Percentiles rank a stretch among this genome's conserved stretches.
phyloP scores from a whole-genome alignment of 2,113 vertebrate genomes.

The Brachyhypopomus gauderio region DNA sequence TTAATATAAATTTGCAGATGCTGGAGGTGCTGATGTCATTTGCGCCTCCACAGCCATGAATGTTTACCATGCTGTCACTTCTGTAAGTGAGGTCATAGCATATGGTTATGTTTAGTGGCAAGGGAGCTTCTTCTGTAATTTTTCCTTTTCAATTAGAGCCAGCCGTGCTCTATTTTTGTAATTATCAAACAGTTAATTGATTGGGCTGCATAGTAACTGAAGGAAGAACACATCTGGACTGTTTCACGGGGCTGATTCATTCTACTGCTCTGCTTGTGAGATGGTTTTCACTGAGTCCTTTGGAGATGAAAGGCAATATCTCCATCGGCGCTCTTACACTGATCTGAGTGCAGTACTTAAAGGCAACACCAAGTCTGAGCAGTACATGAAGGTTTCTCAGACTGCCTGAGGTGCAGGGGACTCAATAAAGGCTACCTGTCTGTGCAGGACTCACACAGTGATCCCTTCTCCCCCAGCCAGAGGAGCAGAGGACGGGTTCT shows the following conservation, averaged over 20 bases:
- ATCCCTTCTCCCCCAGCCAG: conserved; percentile 35
- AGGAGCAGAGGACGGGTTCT: conserved; percentile 57
- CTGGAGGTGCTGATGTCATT: background rate
- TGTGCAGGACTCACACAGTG: conserved; percentile 43
- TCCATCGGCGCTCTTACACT: conserved; percentile 24
- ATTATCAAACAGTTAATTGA: background rate
- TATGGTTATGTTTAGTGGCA: conserved; percentile 40
- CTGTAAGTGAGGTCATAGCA: conserved; percentile 38
- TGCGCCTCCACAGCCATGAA: conserved; percentile 8
- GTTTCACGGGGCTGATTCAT: background rate
- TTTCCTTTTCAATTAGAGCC: conserved; percentile 18
- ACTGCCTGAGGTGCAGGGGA: conserved; percentile 36
- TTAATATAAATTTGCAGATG: background rate
- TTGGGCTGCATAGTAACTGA: background rate
- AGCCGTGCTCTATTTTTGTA: background rate
- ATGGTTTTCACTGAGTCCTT: background rate
- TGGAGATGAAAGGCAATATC: conserved; percentile 4
- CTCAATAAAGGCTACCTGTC: conserved; percentile 57
- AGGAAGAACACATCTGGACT: background rate
- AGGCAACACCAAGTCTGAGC: conserved; percentile 18
- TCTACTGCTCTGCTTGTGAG: background rate
- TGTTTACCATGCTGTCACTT: conserved; percentile 13
- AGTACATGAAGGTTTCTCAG: conserved; percentile 41
- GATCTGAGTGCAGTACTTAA: conserved; percentile 23
- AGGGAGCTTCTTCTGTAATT: conserved; percentile 25